phyloP scores from a whole-genome alignment of 1,140 invertebrate genomes.

The Solen grandis region DNA sequence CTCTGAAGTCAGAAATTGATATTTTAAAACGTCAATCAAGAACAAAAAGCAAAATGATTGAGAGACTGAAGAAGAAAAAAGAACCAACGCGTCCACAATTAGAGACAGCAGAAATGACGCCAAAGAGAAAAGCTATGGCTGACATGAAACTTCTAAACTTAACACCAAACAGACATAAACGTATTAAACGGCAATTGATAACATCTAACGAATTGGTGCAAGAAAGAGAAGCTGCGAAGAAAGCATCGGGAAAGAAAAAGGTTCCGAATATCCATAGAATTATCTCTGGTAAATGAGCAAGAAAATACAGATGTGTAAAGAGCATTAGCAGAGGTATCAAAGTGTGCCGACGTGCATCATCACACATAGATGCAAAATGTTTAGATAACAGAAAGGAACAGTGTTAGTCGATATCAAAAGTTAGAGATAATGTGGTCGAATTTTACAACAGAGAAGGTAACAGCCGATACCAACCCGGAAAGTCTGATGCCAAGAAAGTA shows the following conservation, averaged over 20 bases:
- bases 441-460: conserved; percentile 7
- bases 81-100: not conserved
- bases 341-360: not conserved
- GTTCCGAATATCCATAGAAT: not conserved
- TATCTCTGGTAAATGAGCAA: not conserved
- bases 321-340: not conserved
- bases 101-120: not conserved
- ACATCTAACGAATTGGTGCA: not conserved
- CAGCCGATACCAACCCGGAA: conserved; percentile 6
- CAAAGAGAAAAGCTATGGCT: not conserved
- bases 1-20: not conserved
- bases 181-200: not conserved
- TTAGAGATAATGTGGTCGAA: not conserved
- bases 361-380: not conserved
- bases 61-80: not conserved
- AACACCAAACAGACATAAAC: not conserved
- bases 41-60: not conserved
- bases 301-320: not conserved
- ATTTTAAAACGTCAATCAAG: not conserved
- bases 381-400: not conserved
- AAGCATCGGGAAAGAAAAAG: not conserved
- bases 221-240: not conserved
- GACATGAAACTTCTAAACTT: not conserved
- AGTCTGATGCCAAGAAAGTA: conserved; percentile 23
- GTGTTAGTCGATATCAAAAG: not conserved